A percentile compares a stretch with the other conserved stretches of the same genome.
Evolutionary conservation across 1,140 invertebrate species (phyloP).

Genomic region (Thaumetopoea pityocampa): DNA sequence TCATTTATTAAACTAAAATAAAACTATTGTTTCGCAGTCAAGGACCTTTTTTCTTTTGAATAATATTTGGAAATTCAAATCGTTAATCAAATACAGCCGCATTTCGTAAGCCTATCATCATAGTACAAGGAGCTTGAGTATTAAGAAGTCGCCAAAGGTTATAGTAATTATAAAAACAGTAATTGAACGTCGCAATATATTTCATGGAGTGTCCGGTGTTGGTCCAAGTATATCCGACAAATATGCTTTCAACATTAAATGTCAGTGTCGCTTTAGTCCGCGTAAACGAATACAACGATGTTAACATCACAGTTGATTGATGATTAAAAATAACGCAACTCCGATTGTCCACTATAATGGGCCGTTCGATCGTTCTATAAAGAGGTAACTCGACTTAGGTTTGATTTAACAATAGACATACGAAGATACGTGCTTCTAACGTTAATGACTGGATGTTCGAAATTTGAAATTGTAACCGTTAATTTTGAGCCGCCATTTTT

Average conservation of each 20-base stretch:
- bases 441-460: slow-evolving; percentile 46
- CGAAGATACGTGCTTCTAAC: slow-evolving; percentile 16
- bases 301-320: slow-evolving; percentile 36
- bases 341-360: slow-evolving; percentile 17
- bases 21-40: not conserved
- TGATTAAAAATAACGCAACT: slow-evolving; percentile 42
- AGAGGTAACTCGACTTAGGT: not conserved
- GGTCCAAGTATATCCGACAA: not conserved
- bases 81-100: slow-evolving; percentile 4
- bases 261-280: slow-evolving; percentile 11
- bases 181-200: too few relatives aligned
- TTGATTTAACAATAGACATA: slow-evolving; percentile 8
- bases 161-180: slow-evolving; percentile 12
- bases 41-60: slow-evolving; percentile 2
- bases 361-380: too few relatives aligned
- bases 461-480: slow-evolving; percentile 63
- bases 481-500: slow-evolving; percentile 64
- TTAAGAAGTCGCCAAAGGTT: slow-evolving; percentile 14
- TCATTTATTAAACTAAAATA: not conserved
- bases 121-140: not conserved
- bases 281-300: slow-evolving; percentile 3
- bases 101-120: not conserved
- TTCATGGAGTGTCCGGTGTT: not conserved
- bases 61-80: slow-evolving; percentile 5
- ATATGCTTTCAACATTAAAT: slow-evolving; percentile 10